Evolutionary conservation across 2,888 invertebrate species (phyloP), one percentile per base, ranked within the genome.

Genomic region (Drosophila algonquin): DNA sequence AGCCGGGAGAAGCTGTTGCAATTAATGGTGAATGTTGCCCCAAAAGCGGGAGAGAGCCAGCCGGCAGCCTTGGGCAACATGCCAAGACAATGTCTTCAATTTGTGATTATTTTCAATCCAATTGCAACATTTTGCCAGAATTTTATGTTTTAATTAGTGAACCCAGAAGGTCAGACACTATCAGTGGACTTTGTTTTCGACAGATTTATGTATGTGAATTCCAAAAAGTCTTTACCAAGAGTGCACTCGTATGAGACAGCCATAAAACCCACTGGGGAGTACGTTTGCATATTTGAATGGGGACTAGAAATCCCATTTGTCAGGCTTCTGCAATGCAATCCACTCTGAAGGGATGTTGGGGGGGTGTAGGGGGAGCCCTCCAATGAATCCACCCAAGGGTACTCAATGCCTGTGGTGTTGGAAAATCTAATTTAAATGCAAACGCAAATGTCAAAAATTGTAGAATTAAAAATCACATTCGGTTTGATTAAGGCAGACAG

Each of bases 401-500:
- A 53, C 48, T 69, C 64, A 55, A 74, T 75, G 56, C 69, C 51
- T 86, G 63, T 69, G 70, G 64, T 14, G 12, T 75, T 54, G 85
- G 77, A 85, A 89, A 85, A 85, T 87, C 85, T 89, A 85, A 85
- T 85, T 89, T 85, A 85, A 85, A 85, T 85, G 85, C 85, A 85
- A 89, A 85, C 73, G 75, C 76, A 89, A 85, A 85, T 87, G 89
- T 89, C 89, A 85, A 85, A 87, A 89, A 82, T 85, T 85, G 76
- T 87, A 74, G 85, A 85, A 85, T 89, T 85, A 87, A 85, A 85
- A 85, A 87, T 85, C 85, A 89, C 76, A 85, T 77, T 57, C 70
- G 44, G 69, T 50, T 58, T 60, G 67, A 70, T 59, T 70, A 61
- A n/a, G 67, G 12, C 70, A 51, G 70, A 59, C 71, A 70, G 7